phyloP scores from a whole-genome alignment of 2,113 vertebrate species.

The Prietella phreatophila region DNA sequence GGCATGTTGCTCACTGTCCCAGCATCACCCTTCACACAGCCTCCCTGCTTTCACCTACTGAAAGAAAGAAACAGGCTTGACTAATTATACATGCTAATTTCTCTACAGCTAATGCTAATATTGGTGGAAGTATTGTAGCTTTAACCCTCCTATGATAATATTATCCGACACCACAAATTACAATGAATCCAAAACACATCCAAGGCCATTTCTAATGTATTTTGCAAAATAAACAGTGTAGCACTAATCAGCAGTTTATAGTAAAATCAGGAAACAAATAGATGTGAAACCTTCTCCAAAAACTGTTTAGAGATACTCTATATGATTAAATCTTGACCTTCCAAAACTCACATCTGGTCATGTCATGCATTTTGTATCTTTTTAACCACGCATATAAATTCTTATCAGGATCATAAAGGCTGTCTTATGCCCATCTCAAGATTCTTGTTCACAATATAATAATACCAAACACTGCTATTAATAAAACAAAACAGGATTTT shows the following conservation, averaged over 20 bases:
- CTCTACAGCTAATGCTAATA: not conserved
- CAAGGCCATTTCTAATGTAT: not conserved
- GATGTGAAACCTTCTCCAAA: not conserved
- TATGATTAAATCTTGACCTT: not conserved
- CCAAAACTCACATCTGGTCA: not conserved
- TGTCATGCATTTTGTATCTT: not conserved
- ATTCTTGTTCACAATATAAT: not conserved
- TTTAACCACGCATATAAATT: not conserved
- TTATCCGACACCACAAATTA: not conserved
- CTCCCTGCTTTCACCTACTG: constrained; percentile 15
- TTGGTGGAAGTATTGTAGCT: not conserved
- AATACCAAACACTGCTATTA: not conserved
- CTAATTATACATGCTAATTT: not conserved
- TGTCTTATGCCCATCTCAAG: not conserved
- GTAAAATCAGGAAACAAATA: not conserved
- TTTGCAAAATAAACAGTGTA: not conserved
- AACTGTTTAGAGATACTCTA: not conserved
- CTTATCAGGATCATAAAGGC: not conserved
- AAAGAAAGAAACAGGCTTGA: not conserved
- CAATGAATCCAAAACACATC: not conserved
- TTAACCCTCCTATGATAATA: not conserved
- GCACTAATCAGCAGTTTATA: not conserved
- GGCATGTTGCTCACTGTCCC: constrained; percentile 42
- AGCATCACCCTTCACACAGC: constrained; percentile 41
- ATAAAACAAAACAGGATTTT: no score